Evolutionary conservation across 2,797 vertebrate species (phyloP).

Genomic region (Rousettus madagascariensis): DNA sequence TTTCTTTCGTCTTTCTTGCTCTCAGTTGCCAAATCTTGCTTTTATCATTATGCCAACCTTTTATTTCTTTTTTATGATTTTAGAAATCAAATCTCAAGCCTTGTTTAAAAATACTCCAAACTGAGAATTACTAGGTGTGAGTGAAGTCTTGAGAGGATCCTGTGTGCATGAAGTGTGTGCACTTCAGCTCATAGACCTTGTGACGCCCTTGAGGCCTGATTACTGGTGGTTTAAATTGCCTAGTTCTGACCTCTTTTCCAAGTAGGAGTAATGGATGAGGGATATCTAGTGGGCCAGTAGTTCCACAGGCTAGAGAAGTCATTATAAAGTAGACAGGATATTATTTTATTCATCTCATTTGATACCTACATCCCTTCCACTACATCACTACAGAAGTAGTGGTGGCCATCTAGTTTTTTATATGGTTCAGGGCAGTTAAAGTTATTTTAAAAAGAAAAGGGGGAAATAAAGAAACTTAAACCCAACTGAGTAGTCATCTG

Average conservation of each 20-base stretch:
- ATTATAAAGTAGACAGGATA: neutral
- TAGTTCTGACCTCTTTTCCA: neutral
- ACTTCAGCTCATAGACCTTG: neutral
- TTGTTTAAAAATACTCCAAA: slow-evolving; percentile 8
- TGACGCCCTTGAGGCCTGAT: neutral
- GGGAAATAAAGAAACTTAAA: neutral
- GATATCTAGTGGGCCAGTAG: neutral
- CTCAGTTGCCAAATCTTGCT: slow-evolving; percentile 17
- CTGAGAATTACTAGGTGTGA: neutral
- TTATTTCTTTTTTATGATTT: neutral
- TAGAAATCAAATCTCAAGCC: slow-evolving; percentile 12
- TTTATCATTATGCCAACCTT: neutral
- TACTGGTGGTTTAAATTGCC: neutral
- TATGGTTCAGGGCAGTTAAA: neutral
- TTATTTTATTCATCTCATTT: neutral
- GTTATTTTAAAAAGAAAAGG: slow-evolving; percentile 18
- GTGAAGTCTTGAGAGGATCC: neutral
- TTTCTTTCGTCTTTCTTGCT: slow-evolving; percentile 26
- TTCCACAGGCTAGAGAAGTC: neutral
- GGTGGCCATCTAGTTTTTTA: neutral
- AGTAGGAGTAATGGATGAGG: neutral
- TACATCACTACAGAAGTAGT: neutral
- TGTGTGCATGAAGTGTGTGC: neutral
- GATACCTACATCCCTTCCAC: neutral
- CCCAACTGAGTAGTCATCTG: neutral